Percentiles rank a stretch among this genome's conserved stretches.
phyloP scores from a whole-genome alignment of 2,888 invertebrate species.

The Tanypteryx hageni region DNA sequence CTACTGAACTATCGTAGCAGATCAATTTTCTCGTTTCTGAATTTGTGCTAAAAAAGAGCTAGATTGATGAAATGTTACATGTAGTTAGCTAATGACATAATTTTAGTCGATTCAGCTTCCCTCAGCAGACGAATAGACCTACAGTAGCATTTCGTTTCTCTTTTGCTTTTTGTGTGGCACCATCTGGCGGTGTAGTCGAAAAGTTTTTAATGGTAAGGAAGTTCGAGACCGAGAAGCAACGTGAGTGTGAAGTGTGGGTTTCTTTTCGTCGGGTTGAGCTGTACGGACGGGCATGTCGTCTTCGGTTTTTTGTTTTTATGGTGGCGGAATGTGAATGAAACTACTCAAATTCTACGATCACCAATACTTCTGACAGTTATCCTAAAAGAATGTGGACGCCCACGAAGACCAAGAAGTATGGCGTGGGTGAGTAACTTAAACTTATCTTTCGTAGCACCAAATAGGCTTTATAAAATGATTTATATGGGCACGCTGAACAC shows the following conservation, averaged over 20 bases:
- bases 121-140: slow-evolving; percentile 36
- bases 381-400: slow-evolving; percentile 83
- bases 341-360: background rate
- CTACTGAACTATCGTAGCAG: too few species aligned
- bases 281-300: slow-evolving; percentile 14
- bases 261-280: background rate
- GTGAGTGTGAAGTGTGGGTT: slow-evolving; percentile 21
- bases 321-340: slow-evolving; percentile 48
- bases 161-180: slow-evolving; percentile 38
- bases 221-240: slow-evolving; percentile 23
- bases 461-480: too few species aligned
- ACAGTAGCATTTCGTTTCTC: slow-evolving; percentile 1
- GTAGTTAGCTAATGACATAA: too few species aligned
- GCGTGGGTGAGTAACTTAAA: slow-evolving; percentile 81
- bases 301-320: slow-evolving; percentile 24
- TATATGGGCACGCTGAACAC: too few species aligned
- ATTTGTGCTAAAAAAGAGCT: too few species aligned
- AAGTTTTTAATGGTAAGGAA: slow-evolving; percentile 53
- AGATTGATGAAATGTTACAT: too few species aligned
- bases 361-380: slow-evolving; percentile 19
- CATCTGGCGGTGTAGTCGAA: slow-evolving; percentile 62
- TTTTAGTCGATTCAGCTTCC: background rate
- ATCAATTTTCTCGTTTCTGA: too few species aligned
- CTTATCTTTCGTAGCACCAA: background rate
- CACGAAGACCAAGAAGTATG: slow-evolving; percentile 85